phyloP scores from a whole-genome alignment of 2,888 invertebrate species.

The Drosophila anomelani region DNA sequence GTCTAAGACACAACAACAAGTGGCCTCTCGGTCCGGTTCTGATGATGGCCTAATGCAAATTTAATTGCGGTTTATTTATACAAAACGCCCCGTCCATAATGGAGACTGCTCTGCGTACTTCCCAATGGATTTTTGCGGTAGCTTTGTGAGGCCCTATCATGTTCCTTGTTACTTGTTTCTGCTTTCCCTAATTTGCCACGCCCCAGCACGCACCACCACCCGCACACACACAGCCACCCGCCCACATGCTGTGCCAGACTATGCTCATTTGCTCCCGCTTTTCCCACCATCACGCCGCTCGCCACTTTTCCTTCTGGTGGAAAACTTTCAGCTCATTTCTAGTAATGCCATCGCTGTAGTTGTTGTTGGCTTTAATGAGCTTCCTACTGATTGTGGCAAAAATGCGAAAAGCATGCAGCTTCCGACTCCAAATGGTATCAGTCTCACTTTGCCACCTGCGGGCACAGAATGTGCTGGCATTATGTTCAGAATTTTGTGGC shows the following conservation, averaged over 20 bases:
- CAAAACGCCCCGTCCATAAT: constrained; percentile 38
- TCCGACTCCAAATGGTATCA: constrained; percentile 21
- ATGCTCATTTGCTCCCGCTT: constrained; percentile 35
- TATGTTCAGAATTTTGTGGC: background rate
- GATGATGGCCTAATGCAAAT: constrained; percentile 38
- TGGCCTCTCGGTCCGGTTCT: constrained; percentile 23
- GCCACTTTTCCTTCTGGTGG: constrained; percentile 11
- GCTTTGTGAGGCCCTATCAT: constrained; percentile 37
- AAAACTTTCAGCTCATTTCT: constrained; percentile 43
- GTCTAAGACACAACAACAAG: constrained; percentile 15
- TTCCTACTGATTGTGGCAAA: constrained; percentile 28
- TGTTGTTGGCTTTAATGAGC: constrained; percentile 42
- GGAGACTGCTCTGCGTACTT: constrained; percentile 28
- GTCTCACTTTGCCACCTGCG: constrained; percentile 23
- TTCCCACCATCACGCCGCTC: background rate
- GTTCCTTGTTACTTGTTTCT: constrained; percentile 28
- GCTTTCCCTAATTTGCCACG: constrained; percentile 35
- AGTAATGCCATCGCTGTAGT: constrained; percentile 20
- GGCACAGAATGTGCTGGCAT: constrained; percentile 1
- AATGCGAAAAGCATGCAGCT: constrained; percentile 35
- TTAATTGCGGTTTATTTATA: constrained; percentile 47
- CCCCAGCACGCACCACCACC: constrained; percentile 26
- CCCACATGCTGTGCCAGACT: constrained; percentile 36
- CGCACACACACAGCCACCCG: constrained; percentile 12
- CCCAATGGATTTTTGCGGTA: constrained; percentile 39